Evolutionary conservation across 2,113 vertebrate species (phyloP).

Genomic region (Micromys minutus): DNA sequence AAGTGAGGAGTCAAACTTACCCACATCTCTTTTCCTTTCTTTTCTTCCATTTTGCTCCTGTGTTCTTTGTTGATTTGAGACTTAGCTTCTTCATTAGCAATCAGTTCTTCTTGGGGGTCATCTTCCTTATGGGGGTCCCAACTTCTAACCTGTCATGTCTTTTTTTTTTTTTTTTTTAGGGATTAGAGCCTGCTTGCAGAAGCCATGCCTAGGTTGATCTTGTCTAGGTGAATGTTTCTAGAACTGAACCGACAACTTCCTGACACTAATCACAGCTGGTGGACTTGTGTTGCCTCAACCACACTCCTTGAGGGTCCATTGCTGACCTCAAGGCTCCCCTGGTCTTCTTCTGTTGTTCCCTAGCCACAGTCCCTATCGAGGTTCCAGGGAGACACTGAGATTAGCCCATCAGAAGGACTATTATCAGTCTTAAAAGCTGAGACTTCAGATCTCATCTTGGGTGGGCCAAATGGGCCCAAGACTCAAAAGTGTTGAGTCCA

Average conservation of each 20-base stretch:
- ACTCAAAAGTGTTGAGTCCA: not conserved
- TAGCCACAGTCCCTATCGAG: not conserved
- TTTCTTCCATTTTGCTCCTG: not conserved
- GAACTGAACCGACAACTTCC: not conserved
- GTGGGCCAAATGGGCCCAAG: not conserved
- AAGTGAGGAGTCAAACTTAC: not conserved
- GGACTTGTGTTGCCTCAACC: not conserved
- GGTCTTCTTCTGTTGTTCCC: not conserved
- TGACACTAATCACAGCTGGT: not conserved
- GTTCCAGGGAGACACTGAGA: not conserved
- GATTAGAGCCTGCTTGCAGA: not conserved
- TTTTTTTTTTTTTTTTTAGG: not conserved
- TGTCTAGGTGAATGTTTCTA: not conserved
- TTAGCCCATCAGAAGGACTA: not conserved
- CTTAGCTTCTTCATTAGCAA: slow-evolving; percentile 12
- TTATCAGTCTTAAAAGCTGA: not conserved
- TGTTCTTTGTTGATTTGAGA: not conserved
- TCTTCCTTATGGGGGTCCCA: not conserved
- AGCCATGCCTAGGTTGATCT: not conserved
- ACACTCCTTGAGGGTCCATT: not conserved
- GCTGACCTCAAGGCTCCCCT: not conserved
- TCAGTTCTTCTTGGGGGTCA: not conserved
- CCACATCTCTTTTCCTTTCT: fast-evolving
- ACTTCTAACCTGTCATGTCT: not conserved
- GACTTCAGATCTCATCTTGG: not conserved